A percentile compares a stretch with the other conserved stretches of the same genome.
Conservation (phyloP, 2,888 invertebrate species). For the Kuschelorhynchus macadamiae region DNA sequence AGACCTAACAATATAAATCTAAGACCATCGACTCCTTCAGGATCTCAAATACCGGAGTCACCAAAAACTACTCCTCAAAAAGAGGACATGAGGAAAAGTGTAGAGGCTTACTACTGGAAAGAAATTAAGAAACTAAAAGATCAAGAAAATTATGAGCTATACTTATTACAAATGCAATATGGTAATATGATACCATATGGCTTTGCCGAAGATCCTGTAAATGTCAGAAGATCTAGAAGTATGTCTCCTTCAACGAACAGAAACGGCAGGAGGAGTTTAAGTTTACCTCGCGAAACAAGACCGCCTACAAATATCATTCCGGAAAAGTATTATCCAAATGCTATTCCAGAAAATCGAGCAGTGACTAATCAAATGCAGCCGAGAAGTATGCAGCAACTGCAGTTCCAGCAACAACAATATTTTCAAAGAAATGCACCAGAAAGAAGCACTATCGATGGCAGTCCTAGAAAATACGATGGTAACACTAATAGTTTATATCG, state of each 20-base stretch:
- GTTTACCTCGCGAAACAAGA: slow-evolving; percentile 62
- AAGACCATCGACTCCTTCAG: slow-evolving; percentile 43
- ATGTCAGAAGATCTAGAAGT: slow-evolving; percentile 67
- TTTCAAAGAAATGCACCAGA: slow-evolving; percentile 58
- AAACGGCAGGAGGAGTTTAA: slow-evolving; percentile 66
- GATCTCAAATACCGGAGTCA: slow-evolving; percentile 42
- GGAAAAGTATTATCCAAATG: slow-evolving; percentile 25
- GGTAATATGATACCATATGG: slow-evolving; percentile 56
- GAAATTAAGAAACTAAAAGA: slow-evolving; percentile 76
- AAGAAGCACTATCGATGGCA: slow-evolving; percentile 56
- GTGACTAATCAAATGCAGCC: slow-evolving; percentile 44
- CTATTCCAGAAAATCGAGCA: slow-evolving; percentile 55
- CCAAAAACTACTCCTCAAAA: slow-evolving; percentile 67
- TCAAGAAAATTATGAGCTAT: slow-evolving; percentile 73
- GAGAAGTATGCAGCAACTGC: slow-evolving; percentile 38
- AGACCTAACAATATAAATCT: slow-evolving; percentile 51
- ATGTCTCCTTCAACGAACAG: slow-evolving; percentile 67
- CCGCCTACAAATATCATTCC: slow-evolving; percentile 21
- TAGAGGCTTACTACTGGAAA: slow-evolving; percentile 80
- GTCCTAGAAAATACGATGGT: slow-evolving; percentile 43
- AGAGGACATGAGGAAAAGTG: slow-evolving; percentile 73
- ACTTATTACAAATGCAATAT: slow-evolving; percentile 59
- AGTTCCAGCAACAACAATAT: slow-evolving; percentile 47
- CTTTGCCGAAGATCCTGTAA: slow-evolving; percentile 63
- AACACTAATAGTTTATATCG: slow-evolving; percentile 55